Base-by-base conservation (phyloP, 92 coral and sea anemone genomes). In the Heliopora coerulea region DNA sequence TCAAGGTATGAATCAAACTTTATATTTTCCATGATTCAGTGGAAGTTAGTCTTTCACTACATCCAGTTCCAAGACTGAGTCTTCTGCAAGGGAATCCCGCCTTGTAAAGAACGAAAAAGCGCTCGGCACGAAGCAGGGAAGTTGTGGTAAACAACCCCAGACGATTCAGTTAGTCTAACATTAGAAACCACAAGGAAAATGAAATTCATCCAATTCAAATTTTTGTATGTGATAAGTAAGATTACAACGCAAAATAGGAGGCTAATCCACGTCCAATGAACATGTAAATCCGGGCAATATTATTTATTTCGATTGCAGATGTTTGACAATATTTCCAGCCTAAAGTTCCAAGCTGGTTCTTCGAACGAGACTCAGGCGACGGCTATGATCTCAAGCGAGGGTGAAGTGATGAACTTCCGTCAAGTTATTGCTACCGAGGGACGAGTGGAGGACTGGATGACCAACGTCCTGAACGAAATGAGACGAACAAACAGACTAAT, bases 401-500 rank as follows among this genome's bases (percentile, higher is more conserved):
- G 91, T 18, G 99, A 95, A 75, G 85, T 86, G 59, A 95, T 95
- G 99, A 91, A 86, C 41, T 95, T 95, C 83, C 85, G 97, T 30
- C 91, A 95, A 83, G 89, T 91, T 1, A 89, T 90, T 59, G 86
- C 89, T 19, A 96, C 99, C 13, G 99, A 95, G 41, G 99, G 99
- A 29, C 80, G 99, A 18, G 99, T 95, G 31, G 99, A 95, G 75
- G 99, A 95, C 81, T 95, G 99, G 99, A 95, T 95, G 99, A 95
- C 99, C 14, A 95, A 86, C 40, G 99, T 95, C 49, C 70, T 95
- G 86, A 88, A 95, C 50, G 99, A 95, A 59, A 95, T 95, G 99
- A 88, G 99, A 78, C 64, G 96, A 75, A 95, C 99, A 13, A 95
- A 95, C 85, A 73, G 99, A 26, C 88, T 95, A 3, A 95, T 95